A percentile compares a stretch with the other conserved stretches of the same genome.
Evolutionary conservation across 1,140 invertebrate genomes (phyloP).

Genomic region (Physella acuta): DNA sequence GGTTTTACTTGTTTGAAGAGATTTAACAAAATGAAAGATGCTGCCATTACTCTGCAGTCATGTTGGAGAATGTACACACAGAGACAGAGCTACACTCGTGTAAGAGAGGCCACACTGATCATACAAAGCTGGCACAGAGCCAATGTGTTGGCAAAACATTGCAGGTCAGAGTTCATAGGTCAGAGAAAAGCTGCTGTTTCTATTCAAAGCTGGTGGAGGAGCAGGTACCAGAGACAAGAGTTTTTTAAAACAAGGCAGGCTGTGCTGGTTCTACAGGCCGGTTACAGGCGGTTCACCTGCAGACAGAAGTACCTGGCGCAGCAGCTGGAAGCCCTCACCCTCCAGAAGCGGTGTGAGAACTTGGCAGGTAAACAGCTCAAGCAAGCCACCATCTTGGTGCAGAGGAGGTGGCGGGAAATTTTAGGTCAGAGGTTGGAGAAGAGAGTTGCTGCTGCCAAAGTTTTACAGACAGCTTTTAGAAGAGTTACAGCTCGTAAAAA

Average conservation of each 20-base stretch:
- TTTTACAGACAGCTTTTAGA: conserved; percentile 24
- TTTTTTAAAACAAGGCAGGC: conserved; percentile 14
- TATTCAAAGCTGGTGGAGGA: conserved; percentile 26
- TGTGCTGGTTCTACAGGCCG: conserved; percentile 29
- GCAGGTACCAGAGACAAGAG: conserved; percentile 4
- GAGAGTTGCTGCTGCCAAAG: background rate
- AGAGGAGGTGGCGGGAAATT: conserved; percentile 6
- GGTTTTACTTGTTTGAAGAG: conserved; percentile 10
- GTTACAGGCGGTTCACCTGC: conserved; percentile 16
- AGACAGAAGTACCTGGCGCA: conserved; percentile 22
- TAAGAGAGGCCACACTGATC: conserved; percentile 9
- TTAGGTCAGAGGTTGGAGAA: background rate
- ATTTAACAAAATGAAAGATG: conserved; percentile 17
- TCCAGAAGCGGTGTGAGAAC: conserved; percentile 22
- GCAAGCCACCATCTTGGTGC: conserved; percentile 10
- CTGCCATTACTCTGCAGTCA: conserved; percentile 29
- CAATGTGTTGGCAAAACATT: background rate
- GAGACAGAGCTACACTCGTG: conserved; percentile 4
- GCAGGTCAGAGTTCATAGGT: conserved; percentile 12
- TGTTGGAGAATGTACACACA: background rate
- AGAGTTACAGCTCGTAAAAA: conserved; percentile 15
- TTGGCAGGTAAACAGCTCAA: background rate
- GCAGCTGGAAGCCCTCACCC: conserved; percentile 11
- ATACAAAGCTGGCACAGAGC: conserved; percentile 20
- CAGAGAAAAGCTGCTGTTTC: conserved; percentile 2